These are phyloP conservation scores for Macrostomum cliftonense DNA, from an alignment of 2,888 invertebrate genomes.

Conservation along the genomic window DNA sequence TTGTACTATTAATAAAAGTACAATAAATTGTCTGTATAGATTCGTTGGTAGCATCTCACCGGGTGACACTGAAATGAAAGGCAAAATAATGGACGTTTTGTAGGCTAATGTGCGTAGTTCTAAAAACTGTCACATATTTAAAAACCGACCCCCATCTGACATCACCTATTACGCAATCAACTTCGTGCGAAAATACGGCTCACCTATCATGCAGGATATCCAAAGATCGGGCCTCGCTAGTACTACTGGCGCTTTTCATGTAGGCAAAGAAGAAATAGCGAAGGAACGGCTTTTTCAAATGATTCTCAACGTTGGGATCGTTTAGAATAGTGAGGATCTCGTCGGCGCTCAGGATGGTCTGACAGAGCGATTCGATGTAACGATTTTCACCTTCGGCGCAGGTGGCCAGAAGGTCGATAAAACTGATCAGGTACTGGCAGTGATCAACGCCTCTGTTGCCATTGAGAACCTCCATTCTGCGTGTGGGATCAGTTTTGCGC, in stretches of 20 bases:
- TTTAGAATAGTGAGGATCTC: conserved; percentile 21
- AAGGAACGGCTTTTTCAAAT: conserved; percentile 21
- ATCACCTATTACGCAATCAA: too few relatives aligned
- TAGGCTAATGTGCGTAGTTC: too few relatives aligned
- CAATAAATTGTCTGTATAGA: too few relatives aligned
- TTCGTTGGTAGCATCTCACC: too few relatives aligned
- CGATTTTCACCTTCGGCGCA: conserved; percentile 23
- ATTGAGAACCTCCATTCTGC: conserved; percentile 27
- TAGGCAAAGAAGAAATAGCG: conserved; percentile 22
- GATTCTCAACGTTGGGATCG: conserved; percentile 17
- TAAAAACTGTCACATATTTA: too few relatives aligned
- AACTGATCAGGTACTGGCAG: conserved; percentile 18
- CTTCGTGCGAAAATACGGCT: neutral
- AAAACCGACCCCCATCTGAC: too few relatives aligned
- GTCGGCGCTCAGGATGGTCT: conserved; percentile 21
- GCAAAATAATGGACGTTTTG: too few relatives aligned
- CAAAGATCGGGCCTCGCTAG: conserved; percentile 8
- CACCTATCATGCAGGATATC: conserved; percentile 12
- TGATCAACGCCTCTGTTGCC: conserved; percentile 14
- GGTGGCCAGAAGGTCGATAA: conserved; percentile 19
- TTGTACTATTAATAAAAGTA: too few relatives aligned
- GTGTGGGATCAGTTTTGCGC: too few relatives aligned
- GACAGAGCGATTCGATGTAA: conserved; percentile 26
- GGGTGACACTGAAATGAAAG: too few relatives aligned
- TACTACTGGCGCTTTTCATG: conserved; percentile 19